Evolutionary conservation across 1,140 invertebrate species (phyloP).

Genomic region (Diuraphis noxia): DNA sequence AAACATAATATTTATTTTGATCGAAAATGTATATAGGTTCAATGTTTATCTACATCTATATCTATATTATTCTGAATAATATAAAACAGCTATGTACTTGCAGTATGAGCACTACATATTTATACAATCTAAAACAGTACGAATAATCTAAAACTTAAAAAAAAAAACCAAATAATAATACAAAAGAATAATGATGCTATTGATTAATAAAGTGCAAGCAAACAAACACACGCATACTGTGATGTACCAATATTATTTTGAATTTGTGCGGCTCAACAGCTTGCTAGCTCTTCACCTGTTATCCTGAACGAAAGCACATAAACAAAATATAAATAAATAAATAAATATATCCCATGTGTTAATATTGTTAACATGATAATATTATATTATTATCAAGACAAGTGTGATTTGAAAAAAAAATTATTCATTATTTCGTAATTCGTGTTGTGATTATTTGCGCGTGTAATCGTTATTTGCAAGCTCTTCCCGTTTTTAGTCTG

Average conservation of each 20-base stretch:
- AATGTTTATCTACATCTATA: not conserved
- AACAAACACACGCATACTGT: slow-evolving; percentile 52
- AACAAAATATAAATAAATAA: slow-evolving; percentile 48
- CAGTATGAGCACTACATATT: not conserved
- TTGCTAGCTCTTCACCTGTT: slow-evolving; percentile 72
- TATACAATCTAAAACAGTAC: not conserved
- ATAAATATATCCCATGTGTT: not conserved
- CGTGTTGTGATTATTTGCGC: not conserved
- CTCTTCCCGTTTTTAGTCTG: not conserved
- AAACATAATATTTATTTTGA: not conserved
- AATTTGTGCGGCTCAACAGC: slow-evolving; percentile 60
- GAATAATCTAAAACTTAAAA: not conserved
- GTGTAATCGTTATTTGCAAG: not conserved
- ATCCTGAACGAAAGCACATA: slow-evolving; percentile 68
- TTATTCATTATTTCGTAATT: too few species aligned
- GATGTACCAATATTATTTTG: slow-evolving; percentile 57
- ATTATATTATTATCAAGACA: not conserved
- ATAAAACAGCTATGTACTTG: not conserved
- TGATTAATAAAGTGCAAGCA: slow-evolving; percentile 45
- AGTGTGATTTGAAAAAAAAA: not conserved
- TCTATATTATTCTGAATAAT: not conserved
- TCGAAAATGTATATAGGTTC: not conserved
- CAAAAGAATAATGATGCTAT: not conserved
- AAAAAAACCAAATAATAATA: not conserved
- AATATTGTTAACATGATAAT: not conserved